phyloP scores from a whole-genome alignment of 1,140 invertebrate genomes.

The Bombus confusus region DNA sequence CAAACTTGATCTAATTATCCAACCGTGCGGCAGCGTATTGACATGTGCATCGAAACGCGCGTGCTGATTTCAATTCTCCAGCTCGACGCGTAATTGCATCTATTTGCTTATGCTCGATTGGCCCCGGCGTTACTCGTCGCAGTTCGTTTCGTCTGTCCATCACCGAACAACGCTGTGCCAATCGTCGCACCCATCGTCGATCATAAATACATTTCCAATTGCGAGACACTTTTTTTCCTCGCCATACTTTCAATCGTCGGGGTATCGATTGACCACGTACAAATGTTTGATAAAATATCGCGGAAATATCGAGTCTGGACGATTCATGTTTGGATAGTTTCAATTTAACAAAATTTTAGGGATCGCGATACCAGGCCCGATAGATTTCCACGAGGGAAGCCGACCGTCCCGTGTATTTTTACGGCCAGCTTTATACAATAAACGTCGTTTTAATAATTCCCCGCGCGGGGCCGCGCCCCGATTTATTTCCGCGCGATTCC shows the following conservation, averaged over 20 bases:
- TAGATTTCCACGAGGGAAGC: not conserved
- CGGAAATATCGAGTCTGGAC: not conserved
- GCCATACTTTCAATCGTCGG: not conserved
- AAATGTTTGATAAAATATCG: not conserved
- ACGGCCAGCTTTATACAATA: slow-evolving; percentile 23
- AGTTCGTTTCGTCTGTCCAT: no score
- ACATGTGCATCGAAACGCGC: slow-evolving; percentile 63
- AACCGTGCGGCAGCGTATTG: slow-evolving; percentile 51
- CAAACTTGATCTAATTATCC: slow-evolving; percentile 75
- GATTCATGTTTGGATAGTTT: not conserved
- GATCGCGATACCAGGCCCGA: not conserved
- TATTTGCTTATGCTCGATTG: slow-evolving; percentile 64
- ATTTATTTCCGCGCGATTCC: slow-evolving; percentile 42
- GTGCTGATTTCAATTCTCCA: slow-evolving; percentile 64
- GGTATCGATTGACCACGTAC: not conserved
- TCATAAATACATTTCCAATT: not conserved
- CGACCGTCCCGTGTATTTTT: not conserved
- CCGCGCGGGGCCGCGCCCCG: not conserved
- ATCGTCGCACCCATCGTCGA: not conserved
- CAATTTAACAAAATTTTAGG: not conserved
- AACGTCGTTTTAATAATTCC: slow-evolving; percentile 37
- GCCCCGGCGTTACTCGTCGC: slow-evolving; percentile 7
- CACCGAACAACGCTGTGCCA: not conserved
- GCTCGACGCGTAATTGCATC: slow-evolving; percentile 60
- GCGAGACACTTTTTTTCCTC: no score